phyloP scores from a whole-genome alignment of 2,113 vertebrate species.

The Tenebrosternarchus preto region DNA sequence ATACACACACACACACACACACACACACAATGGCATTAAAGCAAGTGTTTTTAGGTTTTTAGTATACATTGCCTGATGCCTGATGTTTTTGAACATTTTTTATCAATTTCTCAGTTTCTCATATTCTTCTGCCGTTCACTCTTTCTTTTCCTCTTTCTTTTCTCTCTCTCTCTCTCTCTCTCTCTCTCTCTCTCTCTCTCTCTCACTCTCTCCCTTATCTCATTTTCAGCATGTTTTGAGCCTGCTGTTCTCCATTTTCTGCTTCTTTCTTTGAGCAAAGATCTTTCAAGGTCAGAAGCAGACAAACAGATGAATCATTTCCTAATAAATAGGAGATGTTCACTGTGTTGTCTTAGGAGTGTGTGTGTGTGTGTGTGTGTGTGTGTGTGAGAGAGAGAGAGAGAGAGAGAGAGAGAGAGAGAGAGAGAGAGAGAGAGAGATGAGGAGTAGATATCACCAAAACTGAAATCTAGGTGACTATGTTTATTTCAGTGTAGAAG shows the following conservation, averaged over 20 bases:
- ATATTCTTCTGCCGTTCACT: not conserved
- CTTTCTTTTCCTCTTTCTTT: not conserved
- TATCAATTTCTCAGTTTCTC: not conserved
- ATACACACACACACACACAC: not conserved
- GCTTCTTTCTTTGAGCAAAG: conserved; percentile 53
- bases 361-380: conserved; percentile 32
- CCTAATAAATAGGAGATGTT: conserved; percentile 64
- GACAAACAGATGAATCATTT: conserved; percentile 61
- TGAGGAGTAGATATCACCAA: not conserved
- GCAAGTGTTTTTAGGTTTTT: too few species aligned
- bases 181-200: not conserved
- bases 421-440: not conserved
- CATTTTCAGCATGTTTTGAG: conserved; percentile 5
- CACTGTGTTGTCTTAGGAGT: conserved; percentile 61
- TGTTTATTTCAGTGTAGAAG: conserved; percentile 5
- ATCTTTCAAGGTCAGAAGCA: conserved; percentile 64
- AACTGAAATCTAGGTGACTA: conserved; percentile 15
- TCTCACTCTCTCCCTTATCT: not conserved
- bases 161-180: conserved; percentile 1
- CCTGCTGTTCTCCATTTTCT: conserved; percentile 1
- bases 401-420: not conserved
- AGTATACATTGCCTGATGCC: not conserved
- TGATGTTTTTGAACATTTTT: conserved; percentile 10
- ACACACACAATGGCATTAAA: not conserved
- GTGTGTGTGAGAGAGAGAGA: conserved; percentile 14